These are phyloP conservation scores for Pelmatolapia mariae DNA, from an alignment of 2,113 vertebrate genomes.

Conservation along the genomic window DNA sequence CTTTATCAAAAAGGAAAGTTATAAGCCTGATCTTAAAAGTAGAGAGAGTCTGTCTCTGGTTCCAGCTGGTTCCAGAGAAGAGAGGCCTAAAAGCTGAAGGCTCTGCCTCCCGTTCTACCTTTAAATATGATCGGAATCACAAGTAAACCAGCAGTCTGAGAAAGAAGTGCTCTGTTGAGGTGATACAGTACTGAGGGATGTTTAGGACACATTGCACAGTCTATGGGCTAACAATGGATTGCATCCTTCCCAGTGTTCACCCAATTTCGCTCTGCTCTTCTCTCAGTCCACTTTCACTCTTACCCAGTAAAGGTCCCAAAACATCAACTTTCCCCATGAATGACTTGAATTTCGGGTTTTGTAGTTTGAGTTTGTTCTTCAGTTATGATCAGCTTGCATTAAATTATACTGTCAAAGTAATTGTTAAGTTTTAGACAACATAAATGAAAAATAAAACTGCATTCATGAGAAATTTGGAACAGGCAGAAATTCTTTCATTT, in stretches of 20 bases:
- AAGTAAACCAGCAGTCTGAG: neutral
- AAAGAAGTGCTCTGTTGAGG: neutral
- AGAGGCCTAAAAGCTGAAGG: neutral
- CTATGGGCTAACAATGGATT: neutral
- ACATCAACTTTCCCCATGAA: neutral
- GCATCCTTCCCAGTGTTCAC: neutral
- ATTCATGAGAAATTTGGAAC: neutral
- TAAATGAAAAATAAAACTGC: neutral
- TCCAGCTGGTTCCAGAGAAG: neutral
- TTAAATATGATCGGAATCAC: neutral
- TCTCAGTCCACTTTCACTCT: neutral
- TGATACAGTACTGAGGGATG: neutral
- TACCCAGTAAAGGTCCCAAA: neutral
- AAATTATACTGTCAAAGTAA: neutral
- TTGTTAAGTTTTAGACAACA: neutral
- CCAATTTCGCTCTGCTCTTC: neutral
- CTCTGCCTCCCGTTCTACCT: neutral
- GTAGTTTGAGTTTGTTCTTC: neutral
- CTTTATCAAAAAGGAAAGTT: neutral
- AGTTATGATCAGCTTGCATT: neutral
- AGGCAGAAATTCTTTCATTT: neutral
- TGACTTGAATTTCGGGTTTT: neutral
- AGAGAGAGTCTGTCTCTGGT: neutral
- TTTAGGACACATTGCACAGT: neutral
- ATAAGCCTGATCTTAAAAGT: neutral